Evolutionary conservation across 2,113 vertebrate genomes (phyloP).

Genomic region (Cygnus atratus): DNA sequence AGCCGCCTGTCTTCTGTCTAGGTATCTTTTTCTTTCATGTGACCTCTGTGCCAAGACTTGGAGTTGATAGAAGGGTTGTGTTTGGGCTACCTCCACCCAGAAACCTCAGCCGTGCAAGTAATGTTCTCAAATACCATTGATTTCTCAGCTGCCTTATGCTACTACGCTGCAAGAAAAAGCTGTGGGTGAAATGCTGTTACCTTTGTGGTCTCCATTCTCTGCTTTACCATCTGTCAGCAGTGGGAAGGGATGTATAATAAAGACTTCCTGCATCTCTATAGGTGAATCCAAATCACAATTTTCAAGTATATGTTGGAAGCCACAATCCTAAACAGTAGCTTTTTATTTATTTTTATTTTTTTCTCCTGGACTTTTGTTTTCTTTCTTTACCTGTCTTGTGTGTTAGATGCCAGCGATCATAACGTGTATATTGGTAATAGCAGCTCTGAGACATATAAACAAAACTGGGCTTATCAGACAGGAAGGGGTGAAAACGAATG

Average conservation of each 20-base stretch:
- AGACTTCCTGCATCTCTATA: not conserved
- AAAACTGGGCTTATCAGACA: not conserved
- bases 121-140: not conserved
- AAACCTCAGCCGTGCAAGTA: not conserved
- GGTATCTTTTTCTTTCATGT: not conserved
- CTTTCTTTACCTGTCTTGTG: not conserved
- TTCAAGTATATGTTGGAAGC: not conserved
- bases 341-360: not conserved
- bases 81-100: not conserved
- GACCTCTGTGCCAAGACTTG: not conserved
- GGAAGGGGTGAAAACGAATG: not conserved
- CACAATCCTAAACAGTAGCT: not conserved
- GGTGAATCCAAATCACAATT: not conserved
- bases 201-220: not conserved
- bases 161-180: not conserved
- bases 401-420: not conserved
- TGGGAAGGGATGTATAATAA: not conserved
- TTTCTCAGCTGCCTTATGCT: not conserved
- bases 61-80: not conserved
- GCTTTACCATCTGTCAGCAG: not conserved
- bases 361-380: not conserved
- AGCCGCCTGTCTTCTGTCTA: not conserved
- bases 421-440: fast-evolving
- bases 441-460: not conserved
- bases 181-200: not conserved